Percentiles rank a stretch among this genome's conserved stretches.
Evolutionary conservation across 2,113 vertebrate genomes (phyloP).

Genomic region (Dipodomys merriami): DNA sequence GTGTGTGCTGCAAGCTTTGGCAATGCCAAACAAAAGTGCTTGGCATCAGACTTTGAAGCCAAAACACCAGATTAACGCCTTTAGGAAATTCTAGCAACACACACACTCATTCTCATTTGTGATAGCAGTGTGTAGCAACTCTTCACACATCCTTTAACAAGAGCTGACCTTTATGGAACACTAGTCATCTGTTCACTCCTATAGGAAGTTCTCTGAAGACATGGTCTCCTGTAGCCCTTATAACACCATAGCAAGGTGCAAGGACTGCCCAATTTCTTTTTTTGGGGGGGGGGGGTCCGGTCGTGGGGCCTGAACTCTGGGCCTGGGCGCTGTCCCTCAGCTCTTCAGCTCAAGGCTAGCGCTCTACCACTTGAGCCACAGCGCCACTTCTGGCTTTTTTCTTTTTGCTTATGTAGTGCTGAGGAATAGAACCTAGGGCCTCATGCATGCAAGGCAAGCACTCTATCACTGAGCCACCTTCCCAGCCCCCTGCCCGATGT

Average conservation of each 20-base stretch:
- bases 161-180: not conserved
- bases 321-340: too few species aligned
- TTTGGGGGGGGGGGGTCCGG: too few species aligned
- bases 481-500: too few species aligned
- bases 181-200: not conserved
- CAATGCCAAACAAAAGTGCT: accelerated
- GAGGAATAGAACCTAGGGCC: too few species aligned
- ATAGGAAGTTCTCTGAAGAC: not conserved
- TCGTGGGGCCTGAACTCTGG: too few species aligned
- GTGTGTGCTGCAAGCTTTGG: not conserved
- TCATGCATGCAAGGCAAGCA: too few species aligned
- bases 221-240: not conserved
- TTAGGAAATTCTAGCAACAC: not conserved
- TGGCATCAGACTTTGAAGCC: not conserved
- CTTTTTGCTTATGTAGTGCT: too few species aligned
- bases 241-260: not conserved
- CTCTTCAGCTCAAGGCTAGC: too few species aligned
- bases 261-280: not conserved
- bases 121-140: not conserved
- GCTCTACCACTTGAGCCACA: too few species aligned
- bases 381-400: too few species aligned
- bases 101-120: not conserved
- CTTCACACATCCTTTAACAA: not conserved
- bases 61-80: not conserved
- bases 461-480: too few species aligned